Evolutionary conservation across 2,113 vertebrate genomes (phyloP), one percentile per base, ranked within the genome.

Genomic region (Spermophilus dauricus): DNA sequence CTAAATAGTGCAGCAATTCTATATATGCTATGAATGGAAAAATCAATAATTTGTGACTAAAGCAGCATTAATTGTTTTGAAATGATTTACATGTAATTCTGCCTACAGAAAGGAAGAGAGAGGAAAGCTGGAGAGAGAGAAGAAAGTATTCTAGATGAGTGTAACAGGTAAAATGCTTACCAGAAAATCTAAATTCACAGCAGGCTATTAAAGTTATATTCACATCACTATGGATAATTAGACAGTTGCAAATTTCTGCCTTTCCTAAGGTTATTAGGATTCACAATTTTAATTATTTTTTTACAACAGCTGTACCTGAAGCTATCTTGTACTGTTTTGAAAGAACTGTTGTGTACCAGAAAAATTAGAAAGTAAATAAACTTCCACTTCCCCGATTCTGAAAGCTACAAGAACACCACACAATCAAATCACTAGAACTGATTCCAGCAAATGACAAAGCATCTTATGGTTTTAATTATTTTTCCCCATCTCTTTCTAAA

Each of bases 11-110:
- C 20, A 77, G 77, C 96, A 96, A 86, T 90, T 95, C 95, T 72
- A 75, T 73, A 95, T 86, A 86, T 34, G 73, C 92, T 94, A 83
- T 26, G 81, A 96, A 90, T 12, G 26, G 95, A 87, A 95, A 97
- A 95, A 98, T 98, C 97, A 97, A 97, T 97, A 97, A 96, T 96
- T 94, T 97, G 96, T 96, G 92, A 94, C 94, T 97, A 96, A 92
- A 96, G 92, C 63, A 95, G 85, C 95, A 98, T 97, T 97, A 97
- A 97, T 96, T 97, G 97, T 95, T 98, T 96, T 84, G 88, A 78
- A 97, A 97, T 96, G 92, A 98, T 97, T 96, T 98, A 82, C 56
- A 2, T 70, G 61, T 58, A 81, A 42, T 63, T 93, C 86, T 96
- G 85, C 90, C 90, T 83, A 5, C 48, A 94, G 84, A n/a, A 94